Evolutionary conservation across 2,888 invertebrate genomes (phyloP).

Genomic region (Plagodis dolabraria): DNA sequence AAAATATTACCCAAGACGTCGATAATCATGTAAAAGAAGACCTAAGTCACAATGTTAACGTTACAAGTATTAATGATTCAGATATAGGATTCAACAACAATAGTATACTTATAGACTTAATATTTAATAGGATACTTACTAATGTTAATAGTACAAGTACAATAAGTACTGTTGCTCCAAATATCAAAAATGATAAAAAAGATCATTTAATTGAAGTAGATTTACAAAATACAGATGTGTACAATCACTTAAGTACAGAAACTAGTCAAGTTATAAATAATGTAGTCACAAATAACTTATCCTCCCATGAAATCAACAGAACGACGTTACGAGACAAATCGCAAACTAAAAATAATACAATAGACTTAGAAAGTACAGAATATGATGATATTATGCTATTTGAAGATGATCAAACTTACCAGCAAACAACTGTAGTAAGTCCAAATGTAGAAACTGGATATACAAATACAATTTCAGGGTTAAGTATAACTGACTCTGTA

Average conservation of each 20-base stretch:
- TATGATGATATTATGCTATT: not conserved
- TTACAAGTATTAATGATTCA: slow-evolving; percentile 20
- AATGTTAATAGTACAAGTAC: slow-evolving; percentile 6
- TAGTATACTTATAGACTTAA: slow-evolving; percentile 46
- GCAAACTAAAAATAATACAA: not conserved
- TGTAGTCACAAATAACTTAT: slow-evolving; percentile 15
- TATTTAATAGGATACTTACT: slow-evolving; percentile 38
- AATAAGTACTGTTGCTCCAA: slow-evolving; percentile 12
- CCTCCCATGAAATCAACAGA: slow-evolving; percentile 3
- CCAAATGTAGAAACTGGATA: too few species aligned
- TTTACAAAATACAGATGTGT: slow-evolving; percentile 14
- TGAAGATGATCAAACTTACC: too few species aligned
- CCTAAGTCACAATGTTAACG: slow-evolving; percentile 41
- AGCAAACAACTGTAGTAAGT: too few species aligned
- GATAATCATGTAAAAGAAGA: slow-evolving; percentile 55
- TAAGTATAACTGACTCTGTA: too few species aligned
- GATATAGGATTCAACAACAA: slow-evolving; percentile 34
- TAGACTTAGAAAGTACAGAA: not conserved
- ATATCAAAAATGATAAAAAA: slow-evolving; percentile 8
- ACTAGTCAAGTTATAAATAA: slow-evolving; percentile 17
- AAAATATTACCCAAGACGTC: slow-evolving; percentile 57
- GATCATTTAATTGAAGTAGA: slow-evolving; percentile 3
- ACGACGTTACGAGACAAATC: not conserved
- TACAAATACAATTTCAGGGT: too few species aligned
- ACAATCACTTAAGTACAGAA: slow-evolving; percentile 4